Evolutionary conservation across 1,140 invertebrate genomes (phyloP).

Genomic region (Amyelois transitella): DNA sequence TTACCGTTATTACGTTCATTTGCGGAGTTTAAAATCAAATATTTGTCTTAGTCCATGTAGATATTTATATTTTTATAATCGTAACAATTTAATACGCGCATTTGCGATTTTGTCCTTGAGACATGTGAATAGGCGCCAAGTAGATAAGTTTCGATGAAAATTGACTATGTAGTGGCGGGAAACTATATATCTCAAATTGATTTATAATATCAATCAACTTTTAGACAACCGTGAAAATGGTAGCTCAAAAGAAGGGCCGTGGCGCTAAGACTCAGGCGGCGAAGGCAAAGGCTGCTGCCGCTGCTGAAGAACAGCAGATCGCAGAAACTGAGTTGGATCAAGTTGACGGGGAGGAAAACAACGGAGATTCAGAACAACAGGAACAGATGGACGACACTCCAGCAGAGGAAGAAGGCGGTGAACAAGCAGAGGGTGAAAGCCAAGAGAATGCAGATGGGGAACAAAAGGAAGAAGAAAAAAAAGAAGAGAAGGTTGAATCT

Average conservation of each 20-base stretch:
- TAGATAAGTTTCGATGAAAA: conserved; percentile 28
- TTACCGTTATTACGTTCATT: conserved; percentile 33
- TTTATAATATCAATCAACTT: conserved; percentile 15
- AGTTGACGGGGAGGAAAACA: conserved; percentile 50
- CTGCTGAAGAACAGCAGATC: conserved; percentile 30
- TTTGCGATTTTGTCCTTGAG: conserved; percentile 44
- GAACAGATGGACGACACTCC: conserved; percentile 24
- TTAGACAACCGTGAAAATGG: conserved; percentile 43
- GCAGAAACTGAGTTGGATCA: conserved; percentile 36
- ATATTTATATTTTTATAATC: background rate
- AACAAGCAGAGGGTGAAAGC: conserved; percentile 27
- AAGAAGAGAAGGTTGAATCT: conserved; percentile 62
- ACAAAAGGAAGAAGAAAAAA: conserved; percentile 40
- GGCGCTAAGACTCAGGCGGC: conserved; percentile 53
- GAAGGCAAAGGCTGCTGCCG: conserved; percentile 38
- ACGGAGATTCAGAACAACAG: conserved; percentile 40
- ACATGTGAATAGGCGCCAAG: conserved; percentile 47
- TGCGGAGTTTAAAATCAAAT: background rate
- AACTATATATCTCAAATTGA: conserved; percentile 22
- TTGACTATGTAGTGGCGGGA: conserved; percentile 34
- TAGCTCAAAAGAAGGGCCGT: conserved; percentile 62
- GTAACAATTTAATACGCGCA: conserved; percentile 30
- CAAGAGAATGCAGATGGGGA: conserved; percentile 30
- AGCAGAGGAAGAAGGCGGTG: conserved; percentile 11
- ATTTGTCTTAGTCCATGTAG: background rate